phyloP scores from a whole-genome alignment of 2,113 vertebrate species.

The Mustela lutreola region DNA sequence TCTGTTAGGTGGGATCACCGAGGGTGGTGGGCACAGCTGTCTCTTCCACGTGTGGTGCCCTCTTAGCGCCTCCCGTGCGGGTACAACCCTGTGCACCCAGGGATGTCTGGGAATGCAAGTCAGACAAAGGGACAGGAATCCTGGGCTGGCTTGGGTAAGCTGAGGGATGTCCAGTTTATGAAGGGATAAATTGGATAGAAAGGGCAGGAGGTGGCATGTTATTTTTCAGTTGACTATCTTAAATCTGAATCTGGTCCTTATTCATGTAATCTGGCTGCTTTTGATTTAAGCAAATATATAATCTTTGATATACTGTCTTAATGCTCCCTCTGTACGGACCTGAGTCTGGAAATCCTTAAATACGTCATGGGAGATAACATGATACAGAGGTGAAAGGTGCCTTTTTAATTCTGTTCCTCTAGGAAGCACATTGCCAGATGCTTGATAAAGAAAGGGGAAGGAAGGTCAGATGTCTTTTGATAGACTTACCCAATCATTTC shows the following conservation, averaged over 20 bases:
- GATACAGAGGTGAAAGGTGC: neutral
- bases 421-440: neutral
- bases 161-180: neutral
- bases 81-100: constrained; percentile 45
- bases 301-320: neutral
- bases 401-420: neutral
- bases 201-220: neutral
- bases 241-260: neutral
- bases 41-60: constrained; percentile 80
- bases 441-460: neutral
- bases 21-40: constrained; percentile 42
- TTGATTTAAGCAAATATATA: neutral
- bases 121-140: neutral
- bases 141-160: neutral
- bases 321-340: neutral
- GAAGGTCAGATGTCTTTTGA: neutral
- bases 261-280: constrained; percentile 3
- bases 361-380: neutral
- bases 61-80: constrained; percentile 71
- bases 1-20: constrained; percentile 78
- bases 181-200: neutral
- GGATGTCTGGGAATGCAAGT: neutral
- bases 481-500: neutral
- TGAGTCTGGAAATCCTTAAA: neutral
- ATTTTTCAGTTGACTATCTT: neutral